Base-by-base conservation (phyloP, 2,113 vertebrate genomes). In the Hippolais icterina region DNA sequence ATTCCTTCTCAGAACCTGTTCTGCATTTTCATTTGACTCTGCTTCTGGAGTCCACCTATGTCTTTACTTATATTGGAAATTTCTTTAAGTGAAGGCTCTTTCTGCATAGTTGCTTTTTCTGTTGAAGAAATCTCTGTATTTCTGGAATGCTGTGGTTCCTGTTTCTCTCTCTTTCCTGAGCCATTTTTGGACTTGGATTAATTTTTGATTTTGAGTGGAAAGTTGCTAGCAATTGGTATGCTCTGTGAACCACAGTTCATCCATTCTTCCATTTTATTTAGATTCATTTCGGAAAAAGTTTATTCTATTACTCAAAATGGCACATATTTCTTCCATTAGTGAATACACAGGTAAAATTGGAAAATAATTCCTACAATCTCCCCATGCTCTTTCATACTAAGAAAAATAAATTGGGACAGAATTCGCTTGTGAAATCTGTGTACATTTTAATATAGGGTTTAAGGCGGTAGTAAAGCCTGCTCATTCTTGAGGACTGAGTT, bases 291-390 rank as follows among this genome's bases (percentile, higher is more conserved):
- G n/a, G 54, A 61, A 81, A 42, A 41, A 49, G 6, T 18, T 56
- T 54, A 53, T 78, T 60, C 41, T 11, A 22, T 53, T 37, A 41
- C 8, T 69, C 5, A 1, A 81, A 93, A 78, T 37, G 10, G 13
- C 11, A 71, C 0, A 0, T 37, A 6, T 39, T 63, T 5, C 17
- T 69, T 81, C 59, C 18, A 33, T 42, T 33, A 75, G 9, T 66
- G 70, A 87, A 66, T 49, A 56, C 0, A 0, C 2, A 47, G 10
- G 9, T 24, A 47, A 29, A 1, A 1, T 10, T 29, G 23, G 31
- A 83, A 2, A 70, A 15, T 27, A 59, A 72, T 11, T 52, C 31
- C 14, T 82, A 29, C 6, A 9, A 3, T 42, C 11, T 89, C 29
- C 10, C 4, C 2, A 18, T 1, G 2, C 2, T 64, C 47, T 60